A percentile compares a stretch with the other conserved stretches of the same genome.
Evolutionary conservation across 2,113 vertebrate genomes (phyloP).

Genomic region (Panurus biarmicus): DNA sequence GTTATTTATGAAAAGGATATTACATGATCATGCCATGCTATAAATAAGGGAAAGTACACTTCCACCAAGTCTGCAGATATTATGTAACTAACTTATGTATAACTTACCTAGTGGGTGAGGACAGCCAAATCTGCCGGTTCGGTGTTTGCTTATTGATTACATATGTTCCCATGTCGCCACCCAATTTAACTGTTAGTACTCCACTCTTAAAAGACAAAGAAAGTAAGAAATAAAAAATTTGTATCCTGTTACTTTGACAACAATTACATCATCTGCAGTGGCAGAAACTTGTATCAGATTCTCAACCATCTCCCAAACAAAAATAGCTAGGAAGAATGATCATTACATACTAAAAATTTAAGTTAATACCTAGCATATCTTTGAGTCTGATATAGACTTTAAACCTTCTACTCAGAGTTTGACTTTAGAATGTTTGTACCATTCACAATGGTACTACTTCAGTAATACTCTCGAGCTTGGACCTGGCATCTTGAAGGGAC

Average conservation of each 20-base stretch:
- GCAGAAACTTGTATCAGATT: background rate
- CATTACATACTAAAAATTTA: background rate
- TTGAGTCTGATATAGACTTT: background rate
- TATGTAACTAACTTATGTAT: background rate
- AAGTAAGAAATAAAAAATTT: background rate
- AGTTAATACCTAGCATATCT: background rate
- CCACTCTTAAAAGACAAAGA: slow-evolving; percentile 74
- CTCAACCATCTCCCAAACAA: background rate
- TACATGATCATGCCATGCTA: background rate
- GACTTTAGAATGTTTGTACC: background rate
- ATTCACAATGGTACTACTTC: background rate
- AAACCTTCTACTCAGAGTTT: background rate
- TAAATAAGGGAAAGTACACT: background rate
- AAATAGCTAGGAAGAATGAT: background rate
- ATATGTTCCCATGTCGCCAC: slow-evolving; percentile 84
- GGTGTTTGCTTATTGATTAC: slow-evolving; percentile 98
- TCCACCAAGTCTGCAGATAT: background rate
- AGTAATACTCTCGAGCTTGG: background rate
- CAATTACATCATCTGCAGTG: background rate
- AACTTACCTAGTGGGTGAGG: slow-evolving; percentile 87
- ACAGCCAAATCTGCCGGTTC: slow-evolving; percentile 94
- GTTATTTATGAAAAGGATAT: background rate
- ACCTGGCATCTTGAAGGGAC: background rate
- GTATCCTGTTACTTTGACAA: background rate
- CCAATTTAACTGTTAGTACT: slow-evolving; percentile 87